These are phyloP conservation scores for Vanacampus margaritifer DNA, from an alignment of 2,113 vertebrate genomes.

Conservation along the genomic window DNA sequence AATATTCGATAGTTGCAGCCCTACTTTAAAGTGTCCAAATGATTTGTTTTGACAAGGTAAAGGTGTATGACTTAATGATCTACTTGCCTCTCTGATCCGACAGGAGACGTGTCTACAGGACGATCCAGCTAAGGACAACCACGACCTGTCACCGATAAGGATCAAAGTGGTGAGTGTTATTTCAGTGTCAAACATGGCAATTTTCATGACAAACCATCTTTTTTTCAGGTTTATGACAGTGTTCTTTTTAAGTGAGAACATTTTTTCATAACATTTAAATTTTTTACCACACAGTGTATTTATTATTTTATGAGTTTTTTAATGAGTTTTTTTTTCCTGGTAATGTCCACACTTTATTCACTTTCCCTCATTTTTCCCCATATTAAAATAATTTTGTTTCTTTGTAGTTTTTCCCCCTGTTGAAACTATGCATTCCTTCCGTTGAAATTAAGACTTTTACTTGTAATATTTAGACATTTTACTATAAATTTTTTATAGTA, in stretches of 20 bases:
- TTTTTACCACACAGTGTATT: no score
- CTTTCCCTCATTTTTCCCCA: no score
- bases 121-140: conserved; percentile 57
- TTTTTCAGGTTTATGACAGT: no score
- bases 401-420: no score
- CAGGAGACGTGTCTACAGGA: conserved; percentile 75
- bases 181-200: background rate
- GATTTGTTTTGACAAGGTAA: background rate
- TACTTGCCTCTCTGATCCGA: conserved; percentile 12
- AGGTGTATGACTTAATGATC: background rate
- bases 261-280: background rate
- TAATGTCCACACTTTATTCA: no score
- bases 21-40: background rate
- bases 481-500: no score
- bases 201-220: background rate
- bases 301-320: conserved; percentile 8
- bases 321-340: no score
- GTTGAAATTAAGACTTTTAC: no score
- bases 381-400: no score
- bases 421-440: no score
- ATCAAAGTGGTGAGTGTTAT: conserved; percentile 69
- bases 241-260: background rate
- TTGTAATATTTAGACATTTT: no score
- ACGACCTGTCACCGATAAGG: conserved; percentile 72
- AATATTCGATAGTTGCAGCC: no score